Evolutionary conservation across 2,888 invertebrate genomes (phyloP), one percentile per base, ranked within the genome.

Genomic region (Stenodera caucasica): DNA sequence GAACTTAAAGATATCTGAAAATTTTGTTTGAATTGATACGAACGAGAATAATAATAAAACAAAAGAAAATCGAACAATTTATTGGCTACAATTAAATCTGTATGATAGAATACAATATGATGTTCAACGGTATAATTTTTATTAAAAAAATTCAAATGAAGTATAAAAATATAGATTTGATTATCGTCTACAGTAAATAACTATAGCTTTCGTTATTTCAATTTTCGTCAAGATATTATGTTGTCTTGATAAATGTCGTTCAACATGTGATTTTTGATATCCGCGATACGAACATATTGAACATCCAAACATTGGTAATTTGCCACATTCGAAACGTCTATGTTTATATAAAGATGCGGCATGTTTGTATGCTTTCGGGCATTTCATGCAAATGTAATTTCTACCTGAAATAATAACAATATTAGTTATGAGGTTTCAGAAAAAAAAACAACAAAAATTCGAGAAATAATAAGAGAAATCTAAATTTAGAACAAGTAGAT

Each of bases 191-290:
- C 61, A 58, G 21, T 58, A 62, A n/a, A 62, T 30, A 5, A 55
- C 37, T 1, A 63, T 63, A 3, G 63, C 63, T 7, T 40, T 53
- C n/a, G 23, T 56, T 18, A 60, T 66, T 33, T 61, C 57, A 0
- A 50, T 11, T 26, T 65, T 60, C 1, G 63, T 59, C 12, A 61
- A 57, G 21, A 75, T 70, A 37, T 73, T 72, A 61, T 78, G 78
- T 61, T 76, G 73, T 49, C 73, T 65, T n/a, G 72, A 70, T 8
- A 78, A 66, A 58, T 76, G 76, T 7, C 74, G 64, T 53, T 75
- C 73, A 15, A 76, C 76, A 61, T 76, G 76, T 0, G 72, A 73
- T 57, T 75, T 76, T 63, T 75, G 76, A 61, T 74, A 73, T 6
- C 75, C 76, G 51, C 73, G 61, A 64, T 76, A 76, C 1, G 70